Evolutionary conservation across 2,113 vertebrate genomes (phyloP).

Genomic region (Cettia cetti): DNA sequence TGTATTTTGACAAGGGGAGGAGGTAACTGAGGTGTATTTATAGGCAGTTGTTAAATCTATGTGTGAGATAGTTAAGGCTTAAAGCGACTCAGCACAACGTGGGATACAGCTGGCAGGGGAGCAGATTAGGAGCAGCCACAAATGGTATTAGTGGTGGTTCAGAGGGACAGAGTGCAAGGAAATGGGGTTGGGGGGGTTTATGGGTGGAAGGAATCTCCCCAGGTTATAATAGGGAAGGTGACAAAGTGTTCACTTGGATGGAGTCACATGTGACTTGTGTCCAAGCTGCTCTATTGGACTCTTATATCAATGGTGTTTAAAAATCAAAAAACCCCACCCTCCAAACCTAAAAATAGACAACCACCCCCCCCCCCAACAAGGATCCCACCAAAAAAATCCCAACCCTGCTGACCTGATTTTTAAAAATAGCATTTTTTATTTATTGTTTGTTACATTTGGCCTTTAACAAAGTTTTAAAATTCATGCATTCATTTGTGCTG

Average conservation of each 20-base stretch:
- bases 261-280: background rate
- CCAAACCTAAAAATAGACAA: background rate
- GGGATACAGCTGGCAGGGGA: background rate
- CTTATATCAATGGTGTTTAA: background rate
- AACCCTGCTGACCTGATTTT: rapidly evolving
- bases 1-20: constrained; percentile 24
- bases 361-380: rapidly evolving
- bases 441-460: background rate
- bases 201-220: background rate
- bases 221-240: background rate
- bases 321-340: rapidly evolving
- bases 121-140: background rate
- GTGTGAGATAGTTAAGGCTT: background rate
- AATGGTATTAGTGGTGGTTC: background rate
- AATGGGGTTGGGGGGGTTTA: background rate
- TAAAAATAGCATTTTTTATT: background rate
- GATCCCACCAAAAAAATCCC: background rate
- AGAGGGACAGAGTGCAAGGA: background rate
- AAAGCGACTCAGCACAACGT: rapidly evolving
- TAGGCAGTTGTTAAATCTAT: background rate
- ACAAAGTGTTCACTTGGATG: background rate
- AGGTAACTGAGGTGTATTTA: background rate
- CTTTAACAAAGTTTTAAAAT: background rate
- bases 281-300: background rate
- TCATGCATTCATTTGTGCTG: background rate